A percentile compares a stretch with the other conserved stretches of the same genome.
phyloP scores from a whole-genome alignment of 2,113 vertebrate species.

The Sclerurus mexicanus region DNA sequence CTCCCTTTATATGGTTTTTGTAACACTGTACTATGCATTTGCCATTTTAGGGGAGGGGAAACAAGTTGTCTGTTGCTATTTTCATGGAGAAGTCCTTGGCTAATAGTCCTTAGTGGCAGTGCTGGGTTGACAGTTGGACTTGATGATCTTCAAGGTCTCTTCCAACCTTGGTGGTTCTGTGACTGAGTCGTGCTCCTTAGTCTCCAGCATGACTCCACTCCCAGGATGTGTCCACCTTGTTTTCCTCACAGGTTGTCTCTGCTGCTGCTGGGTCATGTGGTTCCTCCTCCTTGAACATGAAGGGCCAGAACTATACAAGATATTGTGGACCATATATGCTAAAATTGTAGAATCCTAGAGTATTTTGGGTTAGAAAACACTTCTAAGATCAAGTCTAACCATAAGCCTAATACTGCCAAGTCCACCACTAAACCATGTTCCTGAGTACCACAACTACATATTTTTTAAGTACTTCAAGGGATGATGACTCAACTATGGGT shows the following conservation, averaged over 20 bases:
- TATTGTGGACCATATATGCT: background rate
- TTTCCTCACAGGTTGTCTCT: background rate
- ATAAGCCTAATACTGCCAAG: background rate
- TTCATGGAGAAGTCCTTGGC: background rate
- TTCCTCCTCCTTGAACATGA: background rate
- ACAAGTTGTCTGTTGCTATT: rapidly evolving
- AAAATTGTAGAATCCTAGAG: background rate
- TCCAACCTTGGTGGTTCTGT: background rate
- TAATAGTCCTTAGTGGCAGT: background rate
- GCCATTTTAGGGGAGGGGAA: background rate
- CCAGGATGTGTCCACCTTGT: background rate
- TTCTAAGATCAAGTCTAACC: background rate
- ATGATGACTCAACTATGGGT: background rate
- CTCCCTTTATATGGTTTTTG: background rate
- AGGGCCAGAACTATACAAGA: background rate
- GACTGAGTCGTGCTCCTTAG: background rate
- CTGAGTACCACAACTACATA: rapidly evolving
- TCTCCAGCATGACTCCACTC: background rate
- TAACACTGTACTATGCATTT: background rate
- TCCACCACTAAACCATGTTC: background rate
- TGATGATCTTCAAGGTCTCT: background rate
- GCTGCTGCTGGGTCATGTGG: background rate
- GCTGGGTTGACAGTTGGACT: background rate
- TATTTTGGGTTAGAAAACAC: background rate
- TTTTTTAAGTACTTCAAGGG: background rate